A percentile compares a stretch with the other conserved stretches of the same genome.
These are phyloP conservation scores for Cantharis nigra DNA, from an alignment of 2,888 invertebrate species.

Conservation along the genomic window DNA sequence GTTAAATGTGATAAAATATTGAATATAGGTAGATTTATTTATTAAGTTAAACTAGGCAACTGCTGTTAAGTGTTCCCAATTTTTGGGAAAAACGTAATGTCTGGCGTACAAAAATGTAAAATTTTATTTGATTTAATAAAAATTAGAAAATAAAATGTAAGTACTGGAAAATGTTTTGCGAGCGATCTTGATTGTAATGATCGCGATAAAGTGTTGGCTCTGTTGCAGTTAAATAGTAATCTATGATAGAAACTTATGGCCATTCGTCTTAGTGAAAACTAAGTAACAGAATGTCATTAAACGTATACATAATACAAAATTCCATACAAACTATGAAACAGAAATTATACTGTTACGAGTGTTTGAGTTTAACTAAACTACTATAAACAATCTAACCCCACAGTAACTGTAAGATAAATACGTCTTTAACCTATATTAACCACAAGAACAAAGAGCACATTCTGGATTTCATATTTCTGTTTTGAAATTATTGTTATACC, in stretches of 20 bases:
- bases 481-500: conserved; percentile 24
- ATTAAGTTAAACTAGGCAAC: background rate
- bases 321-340: conserved; percentile 44
- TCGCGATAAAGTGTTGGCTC: background rate
- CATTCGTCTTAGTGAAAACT: background rate
- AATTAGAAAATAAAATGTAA: background rate
- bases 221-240: background rate
- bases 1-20: background rate
- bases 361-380: conserved; percentile 43
- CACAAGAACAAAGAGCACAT: conserved; percentile 19
- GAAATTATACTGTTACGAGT: conserved; percentile 39
- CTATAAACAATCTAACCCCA: conserved; percentile 44
- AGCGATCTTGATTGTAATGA: background rate
- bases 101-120: background rate
- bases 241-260: background rate
- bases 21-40: background rate
- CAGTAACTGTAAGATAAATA: conserved; percentile 44
- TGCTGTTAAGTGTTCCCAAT: background rate
- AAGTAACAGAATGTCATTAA: conserved; percentile 4
- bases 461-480: conserved; percentile 19
- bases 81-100: background rate
- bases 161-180: background rate
- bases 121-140: background rate
- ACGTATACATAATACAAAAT: conserved; percentile 41
- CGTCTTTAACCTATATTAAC: conserved; percentile 37